Percentiles rank a stretch among this genome's conserved stretches.
These are phyloP conservation scores for Paguma larvata DNA, from an alignment of 2,797 vertebrate species.

Conservation along the genomic window DNA sequence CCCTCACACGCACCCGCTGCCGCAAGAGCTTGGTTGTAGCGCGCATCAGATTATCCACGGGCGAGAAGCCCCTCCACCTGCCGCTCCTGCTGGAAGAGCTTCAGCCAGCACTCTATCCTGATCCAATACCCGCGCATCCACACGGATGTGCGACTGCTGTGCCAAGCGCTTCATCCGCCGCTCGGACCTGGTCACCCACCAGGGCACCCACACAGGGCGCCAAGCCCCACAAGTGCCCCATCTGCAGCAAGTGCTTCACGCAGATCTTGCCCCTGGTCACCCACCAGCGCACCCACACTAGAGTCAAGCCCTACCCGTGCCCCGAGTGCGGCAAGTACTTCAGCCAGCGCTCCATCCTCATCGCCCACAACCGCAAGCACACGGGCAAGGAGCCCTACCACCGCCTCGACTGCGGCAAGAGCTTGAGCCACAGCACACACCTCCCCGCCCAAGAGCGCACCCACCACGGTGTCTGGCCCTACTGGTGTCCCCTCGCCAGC, in stretches of 20 bases:
- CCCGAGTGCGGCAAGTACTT: conserved; percentile 80
- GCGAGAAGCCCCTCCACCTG: conserved; percentile 83
- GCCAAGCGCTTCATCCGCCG: conserved; percentile 79
- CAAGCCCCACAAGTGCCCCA: conserved; percentile 80
- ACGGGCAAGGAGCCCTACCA: too few species aligned
- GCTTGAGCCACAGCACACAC: conserved; percentile 30
- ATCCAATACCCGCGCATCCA: conserved; percentile 80
- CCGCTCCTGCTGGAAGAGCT: conserved; percentile 80
- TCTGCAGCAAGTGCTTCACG: conserved; percentile 82
- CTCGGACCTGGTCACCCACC: conserved; percentile 84
- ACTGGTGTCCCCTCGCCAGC: conserved; percentile 65
- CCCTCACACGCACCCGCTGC: conserved; percentile 76
- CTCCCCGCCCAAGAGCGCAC: conserved; percentile 80
- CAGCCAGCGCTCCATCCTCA: conserved; percentile 81
- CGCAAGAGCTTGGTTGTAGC: conserved; percentile 83
- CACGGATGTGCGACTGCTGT: conserved; percentile 71
- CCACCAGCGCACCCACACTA: conserved; percentile 79
- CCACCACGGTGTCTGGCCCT: conserved; percentile 77
- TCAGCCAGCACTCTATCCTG: conserved; percentile 83
- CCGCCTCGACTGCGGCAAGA: too few species aligned
- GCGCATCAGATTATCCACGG: conserved; percentile 82
- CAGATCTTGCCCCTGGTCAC: conserved; percentile 81
- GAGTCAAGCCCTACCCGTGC: conserved; percentile 76
- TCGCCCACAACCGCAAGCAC: conserved; percentile 62
- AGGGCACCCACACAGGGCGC: conserved; percentile 81